Conservation (phyloP, 2,113 vertebrate genomes). For the Tonatia bakeri region DNA sequence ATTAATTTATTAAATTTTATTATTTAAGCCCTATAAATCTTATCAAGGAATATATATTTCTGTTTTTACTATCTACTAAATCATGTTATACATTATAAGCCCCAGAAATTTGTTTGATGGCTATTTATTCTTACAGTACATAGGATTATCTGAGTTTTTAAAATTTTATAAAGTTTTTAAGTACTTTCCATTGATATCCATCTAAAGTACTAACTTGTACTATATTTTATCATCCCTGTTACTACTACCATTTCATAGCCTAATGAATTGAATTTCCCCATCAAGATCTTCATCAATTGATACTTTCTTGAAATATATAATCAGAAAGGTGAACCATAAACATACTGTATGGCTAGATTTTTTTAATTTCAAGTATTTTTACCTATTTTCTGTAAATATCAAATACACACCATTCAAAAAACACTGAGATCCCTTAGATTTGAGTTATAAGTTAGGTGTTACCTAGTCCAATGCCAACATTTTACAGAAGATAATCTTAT, state of each 20-base stretch:
- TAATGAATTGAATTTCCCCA: background rate
- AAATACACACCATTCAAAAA: background rate
- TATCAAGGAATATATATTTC: background rate
- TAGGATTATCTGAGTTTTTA: background rate
- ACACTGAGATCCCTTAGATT: background rate
- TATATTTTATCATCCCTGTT: background rate
- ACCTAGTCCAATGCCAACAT: background rate
- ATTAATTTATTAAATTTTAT: background rate
- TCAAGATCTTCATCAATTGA: background rate
- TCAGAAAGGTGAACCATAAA: background rate
- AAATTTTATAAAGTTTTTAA: background rate
- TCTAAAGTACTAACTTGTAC: background rate
- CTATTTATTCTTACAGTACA: background rate
- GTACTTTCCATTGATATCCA: background rate
- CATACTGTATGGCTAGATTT: background rate
- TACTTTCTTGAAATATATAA: background rate
- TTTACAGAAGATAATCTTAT: background rate
- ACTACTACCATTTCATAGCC: background rate
- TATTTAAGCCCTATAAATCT: background rate
- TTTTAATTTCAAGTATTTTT: background rate
- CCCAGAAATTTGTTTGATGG: background rate
- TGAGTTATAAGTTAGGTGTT: background rate
- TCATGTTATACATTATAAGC: background rate
- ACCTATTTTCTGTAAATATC: background rate
- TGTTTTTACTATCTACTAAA: background rate